Evolutionary conservation across 2,888 invertebrate species (phyloP).

Genomic region (Galerucella nymphaeae): DNA sequence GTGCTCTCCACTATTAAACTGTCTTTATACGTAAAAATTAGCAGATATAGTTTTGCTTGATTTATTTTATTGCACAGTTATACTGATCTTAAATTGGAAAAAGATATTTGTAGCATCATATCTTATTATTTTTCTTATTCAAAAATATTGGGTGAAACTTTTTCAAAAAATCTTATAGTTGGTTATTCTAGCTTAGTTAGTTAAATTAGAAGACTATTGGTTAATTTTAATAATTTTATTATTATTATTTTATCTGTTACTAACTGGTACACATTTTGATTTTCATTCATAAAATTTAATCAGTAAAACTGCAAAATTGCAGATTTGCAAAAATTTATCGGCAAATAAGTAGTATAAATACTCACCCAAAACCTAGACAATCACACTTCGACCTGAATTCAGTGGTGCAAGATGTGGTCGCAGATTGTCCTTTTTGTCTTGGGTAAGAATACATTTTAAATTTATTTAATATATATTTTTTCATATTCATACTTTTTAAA

Average conservation of each 20-base stretch:
- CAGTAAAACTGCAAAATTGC: not conserved
- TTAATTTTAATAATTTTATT: too few species aligned
- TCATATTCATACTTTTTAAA: not conserved
- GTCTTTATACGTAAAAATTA: too few species aligned
- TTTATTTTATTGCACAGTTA: too few species aligned
- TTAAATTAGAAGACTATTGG: too few species aligned
- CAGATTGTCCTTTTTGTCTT: constrained; percentile 57
- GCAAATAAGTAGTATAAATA: constrained; percentile 4
- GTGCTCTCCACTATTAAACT: too few species aligned
- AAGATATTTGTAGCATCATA: too few species aligned
- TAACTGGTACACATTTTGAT: not conserved
- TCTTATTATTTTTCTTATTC: too few species aligned
- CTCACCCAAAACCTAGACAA: not conserved
- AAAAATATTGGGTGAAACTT: too few species aligned
- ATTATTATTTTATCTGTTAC: constrained; percentile 1
- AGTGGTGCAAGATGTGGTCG: constrained; percentile 59
- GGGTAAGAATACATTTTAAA: constrained; percentile 56
- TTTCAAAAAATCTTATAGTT: too few species aligned
- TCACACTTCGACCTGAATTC: constrained; percentile 33
- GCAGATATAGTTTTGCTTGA: too few species aligned
- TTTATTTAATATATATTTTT: constrained; percentile 15
- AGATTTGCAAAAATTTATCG: constrained; percentile 11
- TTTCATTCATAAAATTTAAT: not conserved
- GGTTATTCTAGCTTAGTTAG: too few species aligned
- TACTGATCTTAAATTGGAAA: too few species aligned